These are phyloP conservation scores for Pachycephala philippinensis DNA, from an alignment of 2,113 vertebrate genomes.

Conservation along the genomic window DNA sequence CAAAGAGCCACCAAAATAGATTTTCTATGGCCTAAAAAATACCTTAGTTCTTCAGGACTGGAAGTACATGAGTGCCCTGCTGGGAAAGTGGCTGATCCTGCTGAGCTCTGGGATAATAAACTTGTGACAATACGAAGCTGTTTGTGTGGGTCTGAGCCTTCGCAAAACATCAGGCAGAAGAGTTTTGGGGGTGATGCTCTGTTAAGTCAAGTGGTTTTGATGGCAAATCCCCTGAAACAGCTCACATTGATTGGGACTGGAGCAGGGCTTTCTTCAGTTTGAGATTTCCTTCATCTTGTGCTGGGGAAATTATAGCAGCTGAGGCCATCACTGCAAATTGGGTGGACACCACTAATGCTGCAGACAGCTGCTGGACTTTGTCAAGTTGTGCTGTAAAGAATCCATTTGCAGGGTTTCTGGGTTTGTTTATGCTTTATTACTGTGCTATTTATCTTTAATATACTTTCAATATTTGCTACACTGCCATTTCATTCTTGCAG, in stretches of 20 bases:
- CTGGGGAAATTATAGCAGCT: not conserved
- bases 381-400: not conserved
- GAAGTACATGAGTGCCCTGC: not conserved
- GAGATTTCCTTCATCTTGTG: not conserved
- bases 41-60: not conserved
- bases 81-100: not conserved
- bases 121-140: not conserved
- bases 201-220: not conserved
- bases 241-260: rapidly evolving
- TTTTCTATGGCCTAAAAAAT: not conserved
- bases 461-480: not conserved
- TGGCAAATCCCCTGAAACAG: not conserved
- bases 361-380: not conserved
- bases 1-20: not conserved
- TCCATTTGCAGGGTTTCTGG: not conserved
- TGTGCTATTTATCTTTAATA: not conserved
- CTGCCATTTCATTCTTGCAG: not conserved
- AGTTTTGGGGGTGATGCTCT: not conserved
- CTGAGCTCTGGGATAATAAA: not conserved
- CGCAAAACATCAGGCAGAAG: not conserved
- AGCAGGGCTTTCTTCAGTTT: not conserved
- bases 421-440: not conserved
- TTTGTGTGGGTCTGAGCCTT: not conserved
- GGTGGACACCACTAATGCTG: not conserved
- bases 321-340: not conserved